Conservation (phyloP, 2,888 invertebrate species). For the Rhorus exstirpatorius region DNA sequence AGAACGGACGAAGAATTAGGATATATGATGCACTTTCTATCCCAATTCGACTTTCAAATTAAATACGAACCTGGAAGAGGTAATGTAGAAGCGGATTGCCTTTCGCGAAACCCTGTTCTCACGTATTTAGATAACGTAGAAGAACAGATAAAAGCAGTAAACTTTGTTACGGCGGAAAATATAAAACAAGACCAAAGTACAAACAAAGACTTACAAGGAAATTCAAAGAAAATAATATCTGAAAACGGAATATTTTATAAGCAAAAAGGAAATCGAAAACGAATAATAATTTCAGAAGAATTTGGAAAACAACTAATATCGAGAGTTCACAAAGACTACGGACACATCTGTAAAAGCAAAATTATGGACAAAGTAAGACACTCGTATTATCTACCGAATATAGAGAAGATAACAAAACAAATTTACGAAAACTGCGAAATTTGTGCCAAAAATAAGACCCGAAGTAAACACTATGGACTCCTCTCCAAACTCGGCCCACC, state of each 20-base stretch:
- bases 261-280: constrained; percentile 38
- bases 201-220: constrained; percentile 51
- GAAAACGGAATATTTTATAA: constrained; percentile 61
- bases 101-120: constrained; percentile 63
- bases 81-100: constrained; percentile 66
- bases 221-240: constrained; percentile 32
- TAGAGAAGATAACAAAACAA: constrained; percentile 51
- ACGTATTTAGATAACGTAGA: constrained; percentile 45
- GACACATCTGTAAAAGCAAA: constrained; percentile 51
- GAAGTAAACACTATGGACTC: constrained; percentile 58
- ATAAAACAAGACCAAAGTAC: constrained; percentile 59
- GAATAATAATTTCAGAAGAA: constrained; percentile 62
- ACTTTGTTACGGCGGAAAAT: constrained; percentile 55
- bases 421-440: constrained; percentile 46
- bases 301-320: constrained; percentile 55
- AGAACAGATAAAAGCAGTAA: constrained; percentile 62
- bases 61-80: constrained; percentile 66
- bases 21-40: constrained; percentile 61
- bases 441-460: constrained; percentile 69
- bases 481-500: constrained; percentile 71
- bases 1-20: constrained; percentile 69
- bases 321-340: constrained; percentile 50
- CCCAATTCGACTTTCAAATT: constrained; percentile 64
- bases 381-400: constrained; percentile 54
- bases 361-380: constrained; percentile 46